Evolutionary conservation across 2,113 vertebrate species (phyloP), one percentile per base, ranked within the genome.

Genomic region (Xiphorhynchus elegans): DNA sequence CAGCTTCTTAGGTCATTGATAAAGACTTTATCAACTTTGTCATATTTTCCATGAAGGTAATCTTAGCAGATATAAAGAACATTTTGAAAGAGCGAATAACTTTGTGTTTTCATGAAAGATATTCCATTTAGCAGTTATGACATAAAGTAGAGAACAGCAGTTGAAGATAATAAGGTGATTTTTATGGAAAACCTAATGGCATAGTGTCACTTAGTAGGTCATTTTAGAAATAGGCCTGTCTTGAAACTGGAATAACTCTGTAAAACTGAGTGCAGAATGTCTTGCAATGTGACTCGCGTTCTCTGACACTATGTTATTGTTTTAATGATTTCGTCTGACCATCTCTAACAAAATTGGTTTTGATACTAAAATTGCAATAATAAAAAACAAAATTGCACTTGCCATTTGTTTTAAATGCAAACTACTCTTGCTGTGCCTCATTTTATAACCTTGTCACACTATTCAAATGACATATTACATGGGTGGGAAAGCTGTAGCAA

Each of bases 401-500:
- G 13, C 6, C 4, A 60, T 53, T n/a, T 81, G n/a, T 93, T 93
- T 82, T 62, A 33, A 78, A 53, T 40, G 37, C 15, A 39, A 13
- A 20, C 11, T 55, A 1, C 8, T 49, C 11, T 25, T 73, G 13
- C 16, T 80, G 40, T 44, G 40, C 23, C 33, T 72, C 5, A 10
- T 28, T 80, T 73, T 33, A 17, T 82, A 63, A 47, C 15, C 20
- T 82, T 60, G 13, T 64, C 26, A 58, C 0, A 4, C 33, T 0
- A 0, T 42, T 26, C 49, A 24, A 59, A 14, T 68, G 46, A 31
- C 0, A 0, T 6, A 2, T 50, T 67, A 28, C 0, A 0, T 25
- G 33, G 24, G 28, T 59, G 44, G 44, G 46, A 69, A 67, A 84
- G 31, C 17, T 33, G 17, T 68, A 44, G 26, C 52, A 67, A 37